Conservation (phyloP, 2,888 invertebrate species). For the Cephus pulcher region DNA sequence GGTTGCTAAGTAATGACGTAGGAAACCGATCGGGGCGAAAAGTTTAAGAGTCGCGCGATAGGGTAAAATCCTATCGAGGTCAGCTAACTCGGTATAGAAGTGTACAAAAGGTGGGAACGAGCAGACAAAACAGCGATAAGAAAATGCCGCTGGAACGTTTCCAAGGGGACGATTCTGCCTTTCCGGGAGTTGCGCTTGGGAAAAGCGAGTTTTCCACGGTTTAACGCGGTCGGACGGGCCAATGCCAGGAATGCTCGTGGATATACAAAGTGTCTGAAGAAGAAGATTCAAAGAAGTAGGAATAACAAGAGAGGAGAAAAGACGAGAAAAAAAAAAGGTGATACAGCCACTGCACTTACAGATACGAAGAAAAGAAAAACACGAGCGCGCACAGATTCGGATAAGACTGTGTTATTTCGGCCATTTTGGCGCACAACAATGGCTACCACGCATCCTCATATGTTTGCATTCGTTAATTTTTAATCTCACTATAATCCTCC, state of each 20-base stretch:
- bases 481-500: not conserved
- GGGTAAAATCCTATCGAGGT: constrained; percentile 36
- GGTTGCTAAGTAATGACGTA: not conserved
- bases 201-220: not conserved
- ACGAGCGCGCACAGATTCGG: not conserved
- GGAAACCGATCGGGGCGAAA: constrained; percentile 25
- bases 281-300: not conserved
- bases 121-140: constrained; percentile 47
- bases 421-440: constrained; percentile 51
- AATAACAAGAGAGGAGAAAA: not conserved
- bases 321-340: not conserved
- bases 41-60: constrained; percentile 25
- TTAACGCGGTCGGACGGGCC: not conserved
- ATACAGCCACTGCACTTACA: not conserved
- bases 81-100: constrained; percentile 33
- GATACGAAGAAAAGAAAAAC: not conserved
- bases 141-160: constrained; percentile 24
- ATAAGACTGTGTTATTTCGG: constrained; percentile 36
- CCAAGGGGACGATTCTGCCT: not conserved
- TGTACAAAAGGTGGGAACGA: constrained; percentile 22
- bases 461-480: not conserved
- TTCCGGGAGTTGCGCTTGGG: not conserved
- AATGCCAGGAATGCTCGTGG: not conserved
- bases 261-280: not conserved
- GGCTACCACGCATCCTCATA: not conserved